A percentile compares a stretch with the other conserved stretches of the same genome.
These are phyloP conservation scores for Neodon shergylaensis DNA, from an alignment of 2,113 vertebrate genomes.

Conservation along the genomic window DNA sequence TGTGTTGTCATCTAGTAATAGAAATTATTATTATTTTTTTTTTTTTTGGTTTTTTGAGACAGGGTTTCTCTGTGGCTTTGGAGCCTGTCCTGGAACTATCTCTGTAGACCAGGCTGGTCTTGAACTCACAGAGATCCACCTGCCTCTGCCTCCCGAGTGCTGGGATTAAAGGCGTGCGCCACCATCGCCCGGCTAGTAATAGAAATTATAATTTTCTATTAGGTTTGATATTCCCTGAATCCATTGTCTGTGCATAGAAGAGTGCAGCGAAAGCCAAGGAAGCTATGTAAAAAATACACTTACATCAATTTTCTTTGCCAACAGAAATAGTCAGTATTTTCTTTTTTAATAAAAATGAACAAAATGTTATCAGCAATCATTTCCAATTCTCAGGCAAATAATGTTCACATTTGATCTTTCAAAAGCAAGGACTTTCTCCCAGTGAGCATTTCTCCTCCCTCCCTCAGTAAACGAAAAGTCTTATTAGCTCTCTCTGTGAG, in stretches of 20 bases:
- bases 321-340: constrained; percentile 55
- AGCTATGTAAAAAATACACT: neutral
- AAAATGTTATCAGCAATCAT: constrained; percentile 42
- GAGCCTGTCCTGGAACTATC: too few relatives aligned
- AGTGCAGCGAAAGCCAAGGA: neutral
- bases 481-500: constrained; percentile 40
- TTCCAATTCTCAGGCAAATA: constrained; percentile 59
- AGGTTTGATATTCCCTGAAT: neutral
- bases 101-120: too few relatives aligned
- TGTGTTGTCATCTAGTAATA: neutral
- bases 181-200: too few relatives aligned
- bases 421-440: constrained; percentile 25
- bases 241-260: too few relatives aligned
- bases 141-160: too few relatives aligned
- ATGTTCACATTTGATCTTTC: constrained; percentile 32
- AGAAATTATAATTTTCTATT: neutral
- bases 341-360: constrained; percentile 62
- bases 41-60: too few relatives aligned
- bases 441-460: constrained; percentile 61
- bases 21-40: too few relatives aligned
- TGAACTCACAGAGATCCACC: too few relatives aligned
- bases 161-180: too few relatives aligned
- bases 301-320: neutral
- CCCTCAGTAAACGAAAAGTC: neutral
- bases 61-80: too few relatives aligned